Evolutionary conservation across 2,113 vertebrate genomes (phyloP).

Genomic region (Puma concolor): DNA sequence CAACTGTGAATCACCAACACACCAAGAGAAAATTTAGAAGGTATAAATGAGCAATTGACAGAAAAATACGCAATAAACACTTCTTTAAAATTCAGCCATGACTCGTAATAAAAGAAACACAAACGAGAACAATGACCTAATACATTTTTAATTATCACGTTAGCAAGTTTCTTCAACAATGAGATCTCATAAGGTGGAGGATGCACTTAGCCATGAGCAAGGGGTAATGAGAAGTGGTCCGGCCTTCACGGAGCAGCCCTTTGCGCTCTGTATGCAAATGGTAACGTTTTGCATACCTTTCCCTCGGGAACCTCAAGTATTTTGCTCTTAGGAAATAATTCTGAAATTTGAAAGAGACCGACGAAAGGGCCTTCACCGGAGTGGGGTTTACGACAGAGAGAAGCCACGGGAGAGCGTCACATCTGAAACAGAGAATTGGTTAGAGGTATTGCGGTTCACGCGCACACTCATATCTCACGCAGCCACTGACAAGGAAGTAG

Average conservation of each 20-base stretch:
- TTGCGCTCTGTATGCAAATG: neutral
- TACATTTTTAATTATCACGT: neutral
- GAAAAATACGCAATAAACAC: neutral
- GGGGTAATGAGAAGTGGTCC: neutral
- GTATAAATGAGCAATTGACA: neutral
- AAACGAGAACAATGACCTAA: neutral
- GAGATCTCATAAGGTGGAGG: neutral
- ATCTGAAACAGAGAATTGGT: neutral
- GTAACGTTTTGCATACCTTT: neutral
- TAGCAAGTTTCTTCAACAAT: neutral
- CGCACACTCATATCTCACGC: neutral
- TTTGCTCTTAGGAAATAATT: neutral
- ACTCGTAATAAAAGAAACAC: neutral
- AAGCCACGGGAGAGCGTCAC: neutral
- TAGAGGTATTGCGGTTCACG: neutral
- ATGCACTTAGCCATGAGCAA: neutral
- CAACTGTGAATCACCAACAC: neutral
- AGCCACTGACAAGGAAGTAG: neutral
- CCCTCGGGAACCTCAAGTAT: neutral
- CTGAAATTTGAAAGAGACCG: neutral
- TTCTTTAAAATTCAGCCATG: neutral
- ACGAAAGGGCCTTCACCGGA: neutral
- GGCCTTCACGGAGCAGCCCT: neutral
- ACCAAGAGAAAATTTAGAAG: neutral
- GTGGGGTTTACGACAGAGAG: neutral